Evolutionary conservation across 1,140 invertebrate genomes (phyloP), one percentile per base, ranked within the genome.

Genomic region (Drusus annulatus): DNA sequence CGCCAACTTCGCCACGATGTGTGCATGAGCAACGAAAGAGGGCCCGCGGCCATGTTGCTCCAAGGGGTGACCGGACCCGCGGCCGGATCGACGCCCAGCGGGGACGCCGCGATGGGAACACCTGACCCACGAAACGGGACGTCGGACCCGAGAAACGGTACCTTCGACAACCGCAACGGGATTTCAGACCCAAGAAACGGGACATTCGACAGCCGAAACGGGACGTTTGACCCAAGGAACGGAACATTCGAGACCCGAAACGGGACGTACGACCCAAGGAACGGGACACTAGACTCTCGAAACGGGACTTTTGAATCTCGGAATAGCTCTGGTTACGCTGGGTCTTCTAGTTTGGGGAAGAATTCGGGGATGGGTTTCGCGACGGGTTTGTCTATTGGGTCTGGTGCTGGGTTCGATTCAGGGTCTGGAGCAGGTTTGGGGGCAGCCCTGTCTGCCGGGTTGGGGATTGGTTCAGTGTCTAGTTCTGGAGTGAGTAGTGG

Each of bases 401-500:
- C 76, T n/a, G 63, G 58, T 1, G 76, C 76, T 2, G 76, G 50
- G 13, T 63, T 68, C 50, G 58, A 68, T 28, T 25, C 51, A 6
- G 71, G 71, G 16, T 56, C 23, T 13, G 71, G 71, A 1, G 74
- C 88, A 87, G 87, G 82, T 85, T 84, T 85, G 86, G 71, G 71
- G 19, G 71, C 71, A 2, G 71, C 54, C 1, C 16, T 75, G 25
- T 75, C 86, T 86, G 87, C 88, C 84, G 85, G 87, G 84, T 85
- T 84, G 86, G 87, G 85, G 80, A 89, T 89, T 15, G 88, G 86
- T 88, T 86, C 86, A 88, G 86, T 87, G 88, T 86, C 88, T 88
- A 86, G 86, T 86, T 81, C 80, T 23, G 36, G 17, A 63, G 84
- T 86, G 83, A 86, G 86, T 85, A 86, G 87, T 84, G 87, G 87